Evolutionary conservation across 2,797 vertebrate genomes (phyloP), one percentile per base, ranked within the genome.

Genomic region (Kryptopterus vitreolus): DNA sequence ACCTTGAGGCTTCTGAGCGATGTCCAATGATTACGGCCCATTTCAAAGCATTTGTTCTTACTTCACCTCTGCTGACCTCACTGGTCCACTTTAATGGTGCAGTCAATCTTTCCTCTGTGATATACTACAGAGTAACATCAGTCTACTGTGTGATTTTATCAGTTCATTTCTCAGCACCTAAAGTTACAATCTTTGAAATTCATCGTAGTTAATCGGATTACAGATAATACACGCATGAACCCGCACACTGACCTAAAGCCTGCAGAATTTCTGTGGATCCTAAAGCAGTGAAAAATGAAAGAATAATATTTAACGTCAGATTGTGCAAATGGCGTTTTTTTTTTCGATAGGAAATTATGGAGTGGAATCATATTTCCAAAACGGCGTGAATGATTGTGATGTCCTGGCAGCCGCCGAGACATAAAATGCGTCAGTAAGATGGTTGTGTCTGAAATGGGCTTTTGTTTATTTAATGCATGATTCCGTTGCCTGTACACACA

Each of bases 391-490:
- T 33, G 53, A 71, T 53, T 71, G 10, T 33, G 48, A 33, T 33
- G 48, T 33, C 50, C 46, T 31, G 68, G 16, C 26, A 31, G 48
- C 26, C 68, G 31, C 46, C 13, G 11, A 69, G 43, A 48, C 3
- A 10, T 29, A 29, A 70, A 52, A 22, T 20, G 9, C 43, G 20
- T 20, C 68, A 69, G 24, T 31, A 31, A n/a, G 66, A 50, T 66
- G 20, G 11, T 16, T 46, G n/a, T 46, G n/a, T 26, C 12, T 46
- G 38, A 46, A 68, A 26, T 38, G 15, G 24, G 65, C 65, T 75
- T 74, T 52, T 69, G 68, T 84, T 79, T 81, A 35, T 73, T 76
- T 77, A n/a, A 53, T 52, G 43, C 24, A 75, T 74, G 61, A 75
- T 22, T 35, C 55, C 31, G 66, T 46, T 43, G 52, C 65, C 15